These are phyloP conservation scores for Sorex maritimensis DNA, from an alignment of 2,797 vertebrate genomes.

Conservation along the genomic window DNA sequence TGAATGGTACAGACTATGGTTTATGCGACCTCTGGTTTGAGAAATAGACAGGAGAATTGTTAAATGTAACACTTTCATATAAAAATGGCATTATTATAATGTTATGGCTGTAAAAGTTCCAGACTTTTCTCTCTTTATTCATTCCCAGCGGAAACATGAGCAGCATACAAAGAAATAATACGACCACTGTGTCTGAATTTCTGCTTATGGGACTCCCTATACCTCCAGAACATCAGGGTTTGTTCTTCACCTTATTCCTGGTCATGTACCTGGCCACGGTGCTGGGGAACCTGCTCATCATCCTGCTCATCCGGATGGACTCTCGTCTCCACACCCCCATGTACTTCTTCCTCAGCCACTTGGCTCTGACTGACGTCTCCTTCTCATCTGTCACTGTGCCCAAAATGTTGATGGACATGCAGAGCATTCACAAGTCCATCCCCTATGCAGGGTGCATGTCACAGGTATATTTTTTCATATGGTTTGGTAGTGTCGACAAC, in stretches of 20 bases:
- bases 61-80: neutral
- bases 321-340: slow-evolving; percentile 70
- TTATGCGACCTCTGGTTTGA: neutral
- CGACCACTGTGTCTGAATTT: neutral
- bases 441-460: no score
- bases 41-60: neutral
- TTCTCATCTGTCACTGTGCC: slow-evolving; percentile 66
- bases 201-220: slow-evolving; percentile 35
- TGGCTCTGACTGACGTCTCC: slow-evolving; percentile 66
- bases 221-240: neutral
- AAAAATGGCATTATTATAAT: neutral
- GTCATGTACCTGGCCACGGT: neutral
- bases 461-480: neutral
- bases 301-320: slow-evolving; percentile 67
- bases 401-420: slow-evolving; percentile 60
- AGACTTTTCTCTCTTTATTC: neutral
- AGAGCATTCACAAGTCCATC: neutral
- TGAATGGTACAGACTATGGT: neutral
- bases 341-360: slow-evolving; percentile 81
- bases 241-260: slow-evolving; percentile 25
- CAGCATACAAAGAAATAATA: neutral
- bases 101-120: neutral
- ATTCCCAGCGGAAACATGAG: neutral
- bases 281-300: slow-evolving; percentile 74
- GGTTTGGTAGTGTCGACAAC: no score